Percentiles rank a stretch among this genome's conserved stretches.
These are phyloP conservation scores for Drosophila subpulchrella DNA, from an alignment of 1,140 invertebrate genomes.

Conservation along the genomic window DNA sequence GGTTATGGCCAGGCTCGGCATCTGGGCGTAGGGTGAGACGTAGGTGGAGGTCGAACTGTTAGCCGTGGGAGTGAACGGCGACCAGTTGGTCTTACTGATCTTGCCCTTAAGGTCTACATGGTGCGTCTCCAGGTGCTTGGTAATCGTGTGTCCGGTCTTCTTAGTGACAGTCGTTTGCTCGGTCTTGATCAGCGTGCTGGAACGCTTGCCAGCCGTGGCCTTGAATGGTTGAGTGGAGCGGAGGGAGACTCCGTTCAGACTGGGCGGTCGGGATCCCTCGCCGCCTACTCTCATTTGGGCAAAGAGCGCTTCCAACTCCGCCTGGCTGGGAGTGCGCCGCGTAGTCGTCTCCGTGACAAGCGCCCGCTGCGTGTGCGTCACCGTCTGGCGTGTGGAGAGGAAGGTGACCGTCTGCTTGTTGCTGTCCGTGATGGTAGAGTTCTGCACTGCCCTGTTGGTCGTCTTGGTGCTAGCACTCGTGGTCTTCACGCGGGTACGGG, in stretches of 20 bases:
- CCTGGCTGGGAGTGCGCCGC: slow-evolving; percentile 64
- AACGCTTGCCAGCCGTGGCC: slow-evolving; percentile 46
- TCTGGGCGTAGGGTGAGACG: slow-evolving; percentile 49
- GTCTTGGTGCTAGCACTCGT: slow-evolving; percentile 70
- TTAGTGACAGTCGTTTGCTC: slow-evolving; percentile 69
- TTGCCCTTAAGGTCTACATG: slow-evolving; percentile 56
- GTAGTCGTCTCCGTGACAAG: slow-evolving; percentile 66
- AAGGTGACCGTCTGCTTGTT: slow-evolving; percentile 73
- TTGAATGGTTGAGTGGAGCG: slow-evolving; percentile 65
- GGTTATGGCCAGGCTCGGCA: slow-evolving; percentile 24
- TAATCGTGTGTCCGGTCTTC: slow-evolving; percentile 68
- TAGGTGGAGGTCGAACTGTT: slow-evolving; percentile 11
- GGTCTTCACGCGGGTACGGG: slow-evolving; percentile 70
- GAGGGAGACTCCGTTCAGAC: slow-evolving; percentile 51
- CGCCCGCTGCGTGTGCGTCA: slow-evolving; percentile 74
- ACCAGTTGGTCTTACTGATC: slow-evolving; percentile 4
- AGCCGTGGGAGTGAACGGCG: slow-evolving; percentile 15
- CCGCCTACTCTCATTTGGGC: slow-evolving; percentile 50
- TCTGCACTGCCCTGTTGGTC: slow-evolving; percentile 75
- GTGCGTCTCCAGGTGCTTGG: slow-evolving; percentile 62
- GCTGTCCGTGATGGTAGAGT: slow-evolving; percentile 70
- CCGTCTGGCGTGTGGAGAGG: slow-evolving; percentile 67
- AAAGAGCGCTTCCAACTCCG: slow-evolving; percentile 65
- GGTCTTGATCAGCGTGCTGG: slow-evolving; percentile 59
- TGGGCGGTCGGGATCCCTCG: slow-evolving; percentile 27